These are phyloP conservation scores for Reticulitermes speratus DNA, from an alignment of 1,140 invertebrate species.

Conservation along the genomic window DNA sequence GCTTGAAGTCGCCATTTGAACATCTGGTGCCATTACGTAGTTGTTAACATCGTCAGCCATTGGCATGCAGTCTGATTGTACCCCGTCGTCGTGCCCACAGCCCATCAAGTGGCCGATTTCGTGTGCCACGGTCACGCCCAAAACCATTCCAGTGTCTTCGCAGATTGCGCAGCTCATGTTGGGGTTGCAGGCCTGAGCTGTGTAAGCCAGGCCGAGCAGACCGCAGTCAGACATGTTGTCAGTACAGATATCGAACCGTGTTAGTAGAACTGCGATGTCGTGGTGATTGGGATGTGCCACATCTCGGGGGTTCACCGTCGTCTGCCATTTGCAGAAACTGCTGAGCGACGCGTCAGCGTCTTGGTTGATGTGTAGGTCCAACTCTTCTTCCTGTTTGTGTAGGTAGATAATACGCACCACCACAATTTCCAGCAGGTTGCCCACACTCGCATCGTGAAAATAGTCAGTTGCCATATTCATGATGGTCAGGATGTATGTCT, in stretches of 20 bases:
- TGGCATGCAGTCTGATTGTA: slow-evolving; percentile 46
- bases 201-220: slow-evolving; percentile 65
- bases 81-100: slow-evolving; percentile 58
- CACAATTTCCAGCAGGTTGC: slow-evolving; percentile 67
- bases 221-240: slow-evolving; percentile 58
- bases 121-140: slow-evolving; percentile 68
- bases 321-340: slow-evolving; percentile 69
- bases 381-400: slow-evolving; percentile 54
- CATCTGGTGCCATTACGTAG: slow-evolving; percentile 65
- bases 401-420: slow-evolving; percentile 59
- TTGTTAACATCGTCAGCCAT: slow-evolving; percentile 46
- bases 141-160: slow-evolving; percentile 64
- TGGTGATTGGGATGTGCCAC: slow-evolving; percentile 65
- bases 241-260: slow-evolving; percentile 63
- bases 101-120: slow-evolving; percentile 75
- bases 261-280: slow-evolving; percentile 71
- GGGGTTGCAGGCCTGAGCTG: slow-evolving; percentile 63
- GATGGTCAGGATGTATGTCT: slow-evolving; percentile 66
- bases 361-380: slow-evolving; percentile 55
- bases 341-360: slow-evolving; percentile 61
- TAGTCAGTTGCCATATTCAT: slow-evolving; percentile 67
- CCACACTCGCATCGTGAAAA: slow-evolving; percentile 63
- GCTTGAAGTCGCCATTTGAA: slow-evolving; percentile 56
- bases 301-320: slow-evolving; percentile 63
- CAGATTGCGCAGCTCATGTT: slow-evolving; percentile 64